Percentiles rank a stretch among this genome's conserved stretches.
Evolutionary conservation across 1,140 invertebrate genomes (phyloP).

Genomic region (Drosophila gunungcola): DNA sequence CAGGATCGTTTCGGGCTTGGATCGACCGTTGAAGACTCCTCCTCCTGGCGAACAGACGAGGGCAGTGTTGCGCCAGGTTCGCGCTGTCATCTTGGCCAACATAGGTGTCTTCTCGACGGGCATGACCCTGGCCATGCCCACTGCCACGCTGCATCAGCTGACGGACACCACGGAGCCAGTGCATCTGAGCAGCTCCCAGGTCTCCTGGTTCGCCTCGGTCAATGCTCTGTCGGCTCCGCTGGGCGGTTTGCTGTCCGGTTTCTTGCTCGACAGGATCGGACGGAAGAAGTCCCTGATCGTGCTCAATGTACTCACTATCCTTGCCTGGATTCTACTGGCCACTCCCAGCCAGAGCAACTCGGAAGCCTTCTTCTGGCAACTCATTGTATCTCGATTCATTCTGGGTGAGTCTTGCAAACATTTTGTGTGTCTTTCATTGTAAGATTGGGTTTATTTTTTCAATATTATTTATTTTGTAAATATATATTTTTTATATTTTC

Average conservation of each 20-base stretch:
- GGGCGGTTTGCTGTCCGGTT: constrained; percentile 70
- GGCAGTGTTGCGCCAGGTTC: constrained; percentile 66
- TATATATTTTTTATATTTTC: too few relatives aligned
- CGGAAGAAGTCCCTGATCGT: constrained; percentile 72
- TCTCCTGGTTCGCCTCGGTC: constrained; percentile 79
- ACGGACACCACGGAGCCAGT: constrained; percentile 46
- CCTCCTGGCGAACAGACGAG: constrained; percentile 70
- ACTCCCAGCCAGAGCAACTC: constrained; percentile 42
- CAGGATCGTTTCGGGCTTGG: constrained; percentile 54
- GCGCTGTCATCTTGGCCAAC: constrained; percentile 76
- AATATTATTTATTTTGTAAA: too few relatives aligned
- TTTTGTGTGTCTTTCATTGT: too few relatives aligned
- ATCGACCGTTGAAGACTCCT: constrained; percentile 36
- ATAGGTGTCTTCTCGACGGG: constrained; percentile 73
- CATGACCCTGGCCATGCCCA: constrained; percentile 70
- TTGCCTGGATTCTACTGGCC: constrained; percentile 72
- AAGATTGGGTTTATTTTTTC: too few relatives aligned
- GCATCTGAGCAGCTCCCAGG: constrained; percentile 50
- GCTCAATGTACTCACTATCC: constrained; percentile 68
- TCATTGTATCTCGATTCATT: constrained; percentile 70
- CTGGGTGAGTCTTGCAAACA: constrained; percentile 52
- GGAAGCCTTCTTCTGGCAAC: constrained; percentile 55
- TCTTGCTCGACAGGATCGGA: constrained; percentile 73
- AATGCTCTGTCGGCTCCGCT: constrained; percentile 76
- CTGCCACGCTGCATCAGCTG: constrained; percentile 62